These are phyloP conservation scores for Turnix velox DNA, from an alignment of 2,113 vertebrate species.

Conservation along the genomic window DNA sequence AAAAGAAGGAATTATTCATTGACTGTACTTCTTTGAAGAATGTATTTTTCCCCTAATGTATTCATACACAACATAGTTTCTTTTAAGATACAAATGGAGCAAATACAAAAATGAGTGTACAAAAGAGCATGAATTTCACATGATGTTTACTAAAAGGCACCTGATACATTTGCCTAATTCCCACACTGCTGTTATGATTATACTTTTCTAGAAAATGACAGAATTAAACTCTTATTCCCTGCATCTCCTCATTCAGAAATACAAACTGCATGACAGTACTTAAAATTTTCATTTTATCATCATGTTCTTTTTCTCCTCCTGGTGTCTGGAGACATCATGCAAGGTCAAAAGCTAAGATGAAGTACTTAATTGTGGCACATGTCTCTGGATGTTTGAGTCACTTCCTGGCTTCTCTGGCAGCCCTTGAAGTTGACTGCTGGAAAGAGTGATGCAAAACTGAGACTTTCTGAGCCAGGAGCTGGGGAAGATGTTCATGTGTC, in stretches of 20 bases:
- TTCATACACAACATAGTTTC: background rate
- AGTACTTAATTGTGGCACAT: background rate
- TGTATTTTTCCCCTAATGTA: background rate
- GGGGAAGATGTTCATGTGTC: background rate
- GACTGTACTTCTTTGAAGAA: background rate
- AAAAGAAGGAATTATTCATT: background rate
- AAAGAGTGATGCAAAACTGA: background rate
- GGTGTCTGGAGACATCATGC: background rate
- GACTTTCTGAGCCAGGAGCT: background rate
- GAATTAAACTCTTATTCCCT: background rate
- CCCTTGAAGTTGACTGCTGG: accelerated
- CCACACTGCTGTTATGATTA: background rate
- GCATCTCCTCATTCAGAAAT: accelerated
- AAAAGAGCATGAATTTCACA: background rate
- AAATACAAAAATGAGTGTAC: background rate
- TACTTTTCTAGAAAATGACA: background rate
- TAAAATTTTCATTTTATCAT: background rate
- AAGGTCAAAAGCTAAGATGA: background rate
- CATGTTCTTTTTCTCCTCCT: background rate
- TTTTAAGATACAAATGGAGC: background rate
- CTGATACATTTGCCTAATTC: background rate
- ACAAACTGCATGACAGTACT: accelerated
- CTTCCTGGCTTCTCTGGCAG: accelerated
- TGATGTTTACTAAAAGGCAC: background rate
- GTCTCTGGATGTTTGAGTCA: background rate